These are phyloP conservation scores for Tupaia chinensis DNA, from an alignment of 2,113 vertebrate genomes.

Conservation along the genomic window DNA sequence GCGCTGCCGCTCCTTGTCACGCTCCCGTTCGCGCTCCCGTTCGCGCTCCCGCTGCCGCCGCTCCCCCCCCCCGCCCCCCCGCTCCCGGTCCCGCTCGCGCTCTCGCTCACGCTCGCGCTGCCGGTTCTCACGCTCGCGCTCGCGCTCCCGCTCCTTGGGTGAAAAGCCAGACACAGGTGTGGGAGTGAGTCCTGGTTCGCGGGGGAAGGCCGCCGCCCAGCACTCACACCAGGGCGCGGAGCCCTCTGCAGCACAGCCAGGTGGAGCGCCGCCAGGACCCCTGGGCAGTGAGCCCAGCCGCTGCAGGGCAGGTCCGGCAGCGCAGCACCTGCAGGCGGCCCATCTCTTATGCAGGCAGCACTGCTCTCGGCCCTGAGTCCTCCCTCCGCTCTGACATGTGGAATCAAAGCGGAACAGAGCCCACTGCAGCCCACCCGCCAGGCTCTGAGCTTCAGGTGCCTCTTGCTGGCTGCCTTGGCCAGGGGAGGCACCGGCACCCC, in stretches of 20 bases:
- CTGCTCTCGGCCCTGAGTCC: no score
- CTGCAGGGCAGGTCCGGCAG: no score
- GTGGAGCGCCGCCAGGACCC: no score
- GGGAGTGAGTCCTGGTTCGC: no score
- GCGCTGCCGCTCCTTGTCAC: slow-evolving; percentile 95
- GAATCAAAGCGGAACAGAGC: neutral
- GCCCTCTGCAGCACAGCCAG: no score
- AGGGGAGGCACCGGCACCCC: no score
- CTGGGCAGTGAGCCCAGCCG: no score
- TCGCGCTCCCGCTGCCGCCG: slow-evolving; percentile 94
- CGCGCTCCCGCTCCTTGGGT: slow-evolving; percentile 92
- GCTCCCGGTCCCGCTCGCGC: slow-evolving; percentile 93
- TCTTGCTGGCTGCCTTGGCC: neutral
- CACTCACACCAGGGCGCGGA: no score
- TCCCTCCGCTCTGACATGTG: neutral
- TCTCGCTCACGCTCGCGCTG: slow-evolving; percentile 94
- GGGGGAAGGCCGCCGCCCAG: no score
- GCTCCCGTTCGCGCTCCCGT: slow-evolving; percentile 93
- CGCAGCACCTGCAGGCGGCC: no score
- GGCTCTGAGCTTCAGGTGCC: neutral
- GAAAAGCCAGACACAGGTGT: slow-evolving; percentile 28
- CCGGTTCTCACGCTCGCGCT: slow-evolving; percentile 92
- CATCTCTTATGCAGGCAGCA: no score
- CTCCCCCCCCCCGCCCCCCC: no score
- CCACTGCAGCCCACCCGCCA: neutral